Percentiles rank a stretch among this genome's conserved stretches.
Conservation (phyloP, 2,113 vertebrate genomes). For the Globicephala melas region DNA sequence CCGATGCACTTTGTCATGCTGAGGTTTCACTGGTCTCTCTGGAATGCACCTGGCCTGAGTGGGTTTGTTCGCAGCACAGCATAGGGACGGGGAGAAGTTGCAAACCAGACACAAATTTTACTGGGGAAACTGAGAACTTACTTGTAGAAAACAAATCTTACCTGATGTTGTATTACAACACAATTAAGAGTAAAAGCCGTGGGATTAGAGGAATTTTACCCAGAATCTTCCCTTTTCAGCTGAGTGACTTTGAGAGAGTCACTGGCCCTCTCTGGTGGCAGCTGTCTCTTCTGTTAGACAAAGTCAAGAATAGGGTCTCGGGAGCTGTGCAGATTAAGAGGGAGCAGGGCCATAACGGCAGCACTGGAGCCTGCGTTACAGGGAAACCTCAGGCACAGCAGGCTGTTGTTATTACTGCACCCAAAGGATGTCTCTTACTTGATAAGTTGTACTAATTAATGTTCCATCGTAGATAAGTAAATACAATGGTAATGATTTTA, state of each 20-base stretch:
- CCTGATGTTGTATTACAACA: not conserved
- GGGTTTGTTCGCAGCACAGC: not conserved
- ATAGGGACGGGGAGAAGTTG: too few species aligned
- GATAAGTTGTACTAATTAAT: not conserved
- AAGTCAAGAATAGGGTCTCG: not conserved
- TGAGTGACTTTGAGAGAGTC: not conserved
- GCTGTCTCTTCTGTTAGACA: not conserved
- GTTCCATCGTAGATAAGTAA: not conserved
- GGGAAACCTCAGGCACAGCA: rapidly evolving
- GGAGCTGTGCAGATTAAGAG: too few species aligned
- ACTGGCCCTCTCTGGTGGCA: not conserved
- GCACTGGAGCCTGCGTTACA: rapidly evolving
- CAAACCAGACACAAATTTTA: not conserved
- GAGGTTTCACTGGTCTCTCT: not conserved
- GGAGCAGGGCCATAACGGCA: too few species aligned
- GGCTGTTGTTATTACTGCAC: not conserved
- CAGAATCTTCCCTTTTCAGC: not conserved
- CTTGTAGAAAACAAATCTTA: not conserved
- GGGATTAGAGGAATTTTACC: not conserved
- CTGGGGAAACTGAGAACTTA: not conserved
- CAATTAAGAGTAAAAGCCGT: not conserved
- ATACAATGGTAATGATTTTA: not conserved
- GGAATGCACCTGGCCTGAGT: not conserved
- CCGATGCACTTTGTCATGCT: not conserved
- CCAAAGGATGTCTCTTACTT: not conserved